Base-by-base conservation (phyloP, 2,888 invertebrate genomes). In the Rotaria macrura region DNA sequence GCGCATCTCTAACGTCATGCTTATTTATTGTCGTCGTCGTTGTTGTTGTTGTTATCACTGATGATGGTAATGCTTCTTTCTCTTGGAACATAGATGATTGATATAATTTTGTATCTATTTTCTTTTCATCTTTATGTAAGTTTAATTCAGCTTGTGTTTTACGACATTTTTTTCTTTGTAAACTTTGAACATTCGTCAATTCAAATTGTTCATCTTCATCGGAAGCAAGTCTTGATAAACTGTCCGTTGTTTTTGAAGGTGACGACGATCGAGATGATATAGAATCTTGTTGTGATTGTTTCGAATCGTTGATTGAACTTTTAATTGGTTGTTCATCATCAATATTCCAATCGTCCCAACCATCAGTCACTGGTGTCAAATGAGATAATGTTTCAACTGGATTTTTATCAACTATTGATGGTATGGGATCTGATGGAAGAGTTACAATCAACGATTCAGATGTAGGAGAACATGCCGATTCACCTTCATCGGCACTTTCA, bases 401-500 rank as follows among this genome's bases (percentile, higher is more conserved):
- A 54, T 25, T 54, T 4, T 54, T 7, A 54, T 7, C 7, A 4
- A 7, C 12, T 7, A 12, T 7, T 54, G 54, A 25, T 54, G 6
- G 25, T 20, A 6, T 54, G 3, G 25, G 25, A 54, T 54, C 25
- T 25, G 54, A 54, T 20, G 65, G 3, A 29, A 12, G 4, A 65
- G 34, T 65, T 65, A 17, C 0, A 65, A n/a, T n/a, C n/a, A n/a
- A n/a, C n/a, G 65, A 25, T 65, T 65, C 34, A 6, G 29, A 14
- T 29, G 34, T 34, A 34, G 20, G 10, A 65, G 65, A 34, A 34
- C 34, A 17, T 34, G 17, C 34, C 34, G 65, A 34, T 65, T 89
- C 89, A 20, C 89, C 89, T 87, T 90, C 90, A 88, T 90, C 90
- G 83, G 90, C 90, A 89, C 90, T 90, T 47, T 89, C 89, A 88